Conservation (phyloP, 2,888 invertebrate genomes). For the Drosophila sordidula region DNA sequence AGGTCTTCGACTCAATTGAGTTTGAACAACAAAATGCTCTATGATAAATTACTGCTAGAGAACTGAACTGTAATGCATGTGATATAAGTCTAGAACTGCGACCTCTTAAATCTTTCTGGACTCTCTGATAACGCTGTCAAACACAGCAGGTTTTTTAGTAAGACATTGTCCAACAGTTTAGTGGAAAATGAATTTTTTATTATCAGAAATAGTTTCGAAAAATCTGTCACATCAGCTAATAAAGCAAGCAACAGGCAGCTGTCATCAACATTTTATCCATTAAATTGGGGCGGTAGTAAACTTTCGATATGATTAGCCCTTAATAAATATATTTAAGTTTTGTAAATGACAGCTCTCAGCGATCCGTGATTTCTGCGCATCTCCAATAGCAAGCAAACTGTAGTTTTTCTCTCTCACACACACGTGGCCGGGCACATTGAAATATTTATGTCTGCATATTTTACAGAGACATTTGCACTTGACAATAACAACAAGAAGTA, state of each 20-base stretch:
- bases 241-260: too few relatives aligned
- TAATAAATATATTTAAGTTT: background rate
- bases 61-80: constrained; percentile 11
- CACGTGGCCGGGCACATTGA: constrained; percentile 45
- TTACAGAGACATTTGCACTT: constrained; percentile 75
- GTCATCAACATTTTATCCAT: too few relatives aligned
- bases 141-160: too few relatives aligned
- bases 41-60: constrained; percentile 3
- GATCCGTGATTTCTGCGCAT: constrained; percentile 54
- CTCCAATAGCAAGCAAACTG: constrained; percentile 36
- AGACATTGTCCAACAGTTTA: too few relatives aligned
- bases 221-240: too few relatives aligned
- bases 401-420: constrained; percentile 43
- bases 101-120: too few relatives aligned
- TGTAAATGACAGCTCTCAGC: background rate
- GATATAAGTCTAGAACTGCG: too few relatives aligned
- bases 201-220: too few relatives aligned
- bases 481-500: constrained; percentile 69
- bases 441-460: constrained; percentile 81
- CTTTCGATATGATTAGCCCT: too few relatives aligned
- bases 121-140: too few relatives aligned
- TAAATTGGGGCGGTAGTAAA: too few relatives aligned
- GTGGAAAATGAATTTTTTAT: too few relatives aligned
- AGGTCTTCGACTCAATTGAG: constrained; percentile 9
- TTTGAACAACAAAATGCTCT: constrained; percentile 9